Evolutionary conservation across 2,797 vertebrate species (phyloP), one percentile per base, ranked within the genome.

Genomic region (Myotis findleyi): DNA sequence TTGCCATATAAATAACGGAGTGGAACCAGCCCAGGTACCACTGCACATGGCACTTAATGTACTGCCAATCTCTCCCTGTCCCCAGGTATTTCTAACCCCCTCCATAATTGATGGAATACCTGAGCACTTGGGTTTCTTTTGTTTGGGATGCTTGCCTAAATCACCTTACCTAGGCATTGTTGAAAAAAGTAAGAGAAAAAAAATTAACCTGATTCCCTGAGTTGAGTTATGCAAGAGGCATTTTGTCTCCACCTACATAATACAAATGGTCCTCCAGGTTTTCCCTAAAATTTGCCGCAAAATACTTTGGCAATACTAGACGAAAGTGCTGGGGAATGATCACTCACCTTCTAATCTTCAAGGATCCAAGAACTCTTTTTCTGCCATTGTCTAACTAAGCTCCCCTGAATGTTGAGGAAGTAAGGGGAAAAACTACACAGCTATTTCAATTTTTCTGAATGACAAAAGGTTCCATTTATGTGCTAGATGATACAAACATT

Each of bases 21-120:
- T 6, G 33, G 20, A 25, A 23, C 4, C 16, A 21, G n/a, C 25
- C n/a, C 36, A 49, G 51, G 55, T 8, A 0, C 44, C 36, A 2
- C 36, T 5, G 2, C 36, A 20, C 21, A 2, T 14, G 41, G 6
- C 1, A 1, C 8, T 23, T 21, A 7, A 6, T 10, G 7, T 20
- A 33, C 38, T 3, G n/a, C 0, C 44, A 1, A 6, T 16, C 47
- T 17, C 25, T 17, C 4, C 23, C 10, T 3, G n/a, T 53, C 41
- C 16, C n/a, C 5, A 13, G 18, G 44, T 21, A 47, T 33, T 20
- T 11, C 66, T 47, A 18, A 17, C 21, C 16, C 16, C 21, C 1
- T 36, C 7, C 14, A 5, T 76, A 20, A 69, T 0, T 44, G 51
- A 33, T 27, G 86, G 13, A 23, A 41, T 21, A 64, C 21, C 27